These are phyloP conservation scores for Taurulus bubalis DNA, from an alignment of 2,113 vertebrate genomes.

Conservation along the genomic window DNA sequence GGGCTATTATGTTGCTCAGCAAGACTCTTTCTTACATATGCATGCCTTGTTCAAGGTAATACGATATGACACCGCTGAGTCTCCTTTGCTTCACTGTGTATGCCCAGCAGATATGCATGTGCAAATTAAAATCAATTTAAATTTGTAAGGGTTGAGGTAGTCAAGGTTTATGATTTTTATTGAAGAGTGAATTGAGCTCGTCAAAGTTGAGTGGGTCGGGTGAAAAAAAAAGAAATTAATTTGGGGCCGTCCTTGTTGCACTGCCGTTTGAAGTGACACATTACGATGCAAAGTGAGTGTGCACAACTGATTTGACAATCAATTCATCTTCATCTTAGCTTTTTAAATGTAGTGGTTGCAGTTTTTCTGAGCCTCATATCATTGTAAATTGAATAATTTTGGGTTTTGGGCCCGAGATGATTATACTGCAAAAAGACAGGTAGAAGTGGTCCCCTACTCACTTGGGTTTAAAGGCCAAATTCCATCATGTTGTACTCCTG, in stretches of 20 bases:
- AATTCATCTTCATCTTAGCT: background rate
- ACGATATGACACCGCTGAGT: conserved; percentile 32
- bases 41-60: conserved; percentile 43
- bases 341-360: background rate
- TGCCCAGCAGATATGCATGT: conserved; percentile 32
- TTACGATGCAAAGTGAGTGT: conserved; percentile 7
- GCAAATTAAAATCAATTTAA: conserved; percentile 63
- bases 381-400: conserved; percentile 5
- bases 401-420: background rate
- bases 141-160: conserved; percentile 32
- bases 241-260: background rate
- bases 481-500: conserved; percentile 10
- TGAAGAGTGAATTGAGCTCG: conserved; percentile 16
- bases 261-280: conserved; percentile 30
- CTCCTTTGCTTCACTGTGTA: conserved; percentile 15
- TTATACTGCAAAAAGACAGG: background rate
- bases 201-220: background rate
- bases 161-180: conserved; percentile 47
- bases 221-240: background rate
- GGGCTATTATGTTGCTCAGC: conserved; percentile 8
- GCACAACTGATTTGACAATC: conserved; percentile 1
- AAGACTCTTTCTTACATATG: conserved; percentile 50
- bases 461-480: conserved; percentile 15
- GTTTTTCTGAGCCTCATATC: background rate
- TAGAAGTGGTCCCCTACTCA: background rate